Percentiles rank a stretch among this genome's conserved stretches.
Evolutionary conservation across 2,888 invertebrate genomes (phyloP).

Genomic region (Saturnia japonica): DNA sequence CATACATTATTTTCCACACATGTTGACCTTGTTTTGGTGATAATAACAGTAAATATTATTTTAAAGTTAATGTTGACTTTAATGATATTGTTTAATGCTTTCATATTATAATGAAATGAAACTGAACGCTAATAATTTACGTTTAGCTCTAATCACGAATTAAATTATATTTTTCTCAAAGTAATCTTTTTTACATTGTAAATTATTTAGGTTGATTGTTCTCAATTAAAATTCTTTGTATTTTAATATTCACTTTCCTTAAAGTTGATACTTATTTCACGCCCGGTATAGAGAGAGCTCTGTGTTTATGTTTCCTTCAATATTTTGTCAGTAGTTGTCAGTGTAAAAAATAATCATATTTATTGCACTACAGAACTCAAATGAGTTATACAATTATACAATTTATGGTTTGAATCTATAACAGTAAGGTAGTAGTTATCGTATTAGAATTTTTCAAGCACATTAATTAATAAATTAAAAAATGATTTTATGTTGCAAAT

Average conservation of each 20-base stretch:
- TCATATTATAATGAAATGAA: neutral
- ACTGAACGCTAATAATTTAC: neutral
- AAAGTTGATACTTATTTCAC: neutral
- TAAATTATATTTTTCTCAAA: neutral
- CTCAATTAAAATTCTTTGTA: neutral
- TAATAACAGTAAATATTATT: constrained; percentile 1
- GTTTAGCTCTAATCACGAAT: no score
- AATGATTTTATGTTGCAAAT: no score
- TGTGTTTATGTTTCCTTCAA: neutral
- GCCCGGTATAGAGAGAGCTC: neutral
- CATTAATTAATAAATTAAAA: neutral
- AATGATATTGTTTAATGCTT: neutral
- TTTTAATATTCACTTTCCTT: neutral
- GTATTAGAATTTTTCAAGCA: neutral
- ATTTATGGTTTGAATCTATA: neutral
- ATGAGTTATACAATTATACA: neutral
- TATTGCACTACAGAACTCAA: neutral
- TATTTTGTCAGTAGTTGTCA: neutral
- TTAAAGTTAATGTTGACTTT: neutral
- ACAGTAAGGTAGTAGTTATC: no score
- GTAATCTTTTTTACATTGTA: neutral
- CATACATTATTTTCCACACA: neutral
- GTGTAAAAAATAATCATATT: neutral
- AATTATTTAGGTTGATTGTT: neutral
- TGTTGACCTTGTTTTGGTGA: neutral